A percentile compares a stretch with the other conserved stretches of the same genome.
These are phyloP conservation scores for Hydra vulgaris DNA, from an alignment of 30 jellyfish, hydroid and myxozoan genomes.

Conservation along the genomic window DNA sequence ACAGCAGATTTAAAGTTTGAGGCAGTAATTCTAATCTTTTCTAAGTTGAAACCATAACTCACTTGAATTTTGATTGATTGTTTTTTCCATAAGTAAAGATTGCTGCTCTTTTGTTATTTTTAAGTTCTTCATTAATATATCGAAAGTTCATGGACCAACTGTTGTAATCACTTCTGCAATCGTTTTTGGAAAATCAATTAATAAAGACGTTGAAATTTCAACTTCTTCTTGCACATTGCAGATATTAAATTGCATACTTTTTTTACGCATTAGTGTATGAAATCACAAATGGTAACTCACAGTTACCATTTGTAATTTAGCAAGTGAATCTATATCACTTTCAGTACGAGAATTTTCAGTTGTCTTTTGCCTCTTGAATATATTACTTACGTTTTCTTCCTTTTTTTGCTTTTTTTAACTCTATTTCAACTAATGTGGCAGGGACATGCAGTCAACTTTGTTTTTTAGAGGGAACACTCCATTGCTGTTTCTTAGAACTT, in stretches of 20 bases:
- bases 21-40: too few relatives aligned
- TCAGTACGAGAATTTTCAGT: background rate
- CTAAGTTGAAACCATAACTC: background rate
- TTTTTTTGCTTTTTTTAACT: background rate
- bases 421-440: constrained; percentile 1
- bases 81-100: background rate
- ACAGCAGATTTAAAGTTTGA: too few relatives aligned
- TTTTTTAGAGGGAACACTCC: background rate
- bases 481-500: too few relatives aligned
- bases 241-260: background rate
- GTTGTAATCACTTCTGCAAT: background rate
- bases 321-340: background rate
- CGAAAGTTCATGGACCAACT: background rate
- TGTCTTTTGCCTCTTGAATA: background rate
- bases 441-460: background rate
- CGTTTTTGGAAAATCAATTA: background rate
- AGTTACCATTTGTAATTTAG: background rate
- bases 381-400: background rate
- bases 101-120: background rate
- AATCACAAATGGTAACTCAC: background rate
- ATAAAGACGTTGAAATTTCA: background rate
- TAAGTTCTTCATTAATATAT: background rate
- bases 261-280: background rate
- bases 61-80: background rate
- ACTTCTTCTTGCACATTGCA: background rate